phyloP scores from a whole-genome alignment of 2,797 vertebrate species.

The Tiaroga cobitis region DNA sequence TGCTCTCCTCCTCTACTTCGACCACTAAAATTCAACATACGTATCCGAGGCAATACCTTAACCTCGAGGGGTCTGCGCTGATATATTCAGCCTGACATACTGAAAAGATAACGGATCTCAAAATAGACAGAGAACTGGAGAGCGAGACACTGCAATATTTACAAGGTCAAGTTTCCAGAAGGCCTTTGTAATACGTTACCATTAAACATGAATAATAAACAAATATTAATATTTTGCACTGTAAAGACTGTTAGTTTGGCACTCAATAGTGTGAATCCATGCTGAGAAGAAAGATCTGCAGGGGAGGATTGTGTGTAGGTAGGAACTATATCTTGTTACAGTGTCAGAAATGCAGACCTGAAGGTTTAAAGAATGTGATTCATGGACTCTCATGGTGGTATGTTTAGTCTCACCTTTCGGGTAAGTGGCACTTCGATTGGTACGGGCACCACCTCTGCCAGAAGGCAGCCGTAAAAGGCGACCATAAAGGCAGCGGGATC shows the following conservation, averaged over 20 bases:
- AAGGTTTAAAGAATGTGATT: conserved; percentile 2
- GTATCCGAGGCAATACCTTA: conserved; percentile 21
- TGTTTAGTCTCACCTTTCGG: conserved; percentile 86
- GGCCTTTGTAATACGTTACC: conserved; percentile 37
- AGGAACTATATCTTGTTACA: conserved; percentile 21
- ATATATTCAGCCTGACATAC: conserved; percentile 30
- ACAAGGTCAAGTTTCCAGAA: conserved; percentile 39
- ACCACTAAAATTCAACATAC: conserved; percentile 26
- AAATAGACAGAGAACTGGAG: conserved; percentile 22
- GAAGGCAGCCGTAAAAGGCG: conserved; percentile 96
- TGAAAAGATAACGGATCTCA: conserved; percentile 17
- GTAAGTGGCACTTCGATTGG: conserved; percentile 98
- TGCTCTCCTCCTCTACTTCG: background rate
- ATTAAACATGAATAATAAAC: conserved; percentile 50
- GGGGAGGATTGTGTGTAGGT: conserved; percentile 10
- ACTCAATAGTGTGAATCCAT: conserved; percentile 21
- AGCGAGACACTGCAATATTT: conserved; percentile 23
- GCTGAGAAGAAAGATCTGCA: conserved; percentile 21
- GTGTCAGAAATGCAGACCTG: conserved; percentile 1
- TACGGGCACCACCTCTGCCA: conserved; percentile 96
- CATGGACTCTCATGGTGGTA: background rate
- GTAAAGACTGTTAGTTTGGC: conserved; percentile 40
- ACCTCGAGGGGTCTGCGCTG: background rate
- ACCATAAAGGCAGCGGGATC: conserved; percentile 99
- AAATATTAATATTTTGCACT: conserved; percentile 47